A percentile compares a stretch with the other conserved stretches of the same genome.
Evolutionary conservation across 2,113 vertebrate species (phyloP).

Genomic region (Mastomys coucha): DNA sequence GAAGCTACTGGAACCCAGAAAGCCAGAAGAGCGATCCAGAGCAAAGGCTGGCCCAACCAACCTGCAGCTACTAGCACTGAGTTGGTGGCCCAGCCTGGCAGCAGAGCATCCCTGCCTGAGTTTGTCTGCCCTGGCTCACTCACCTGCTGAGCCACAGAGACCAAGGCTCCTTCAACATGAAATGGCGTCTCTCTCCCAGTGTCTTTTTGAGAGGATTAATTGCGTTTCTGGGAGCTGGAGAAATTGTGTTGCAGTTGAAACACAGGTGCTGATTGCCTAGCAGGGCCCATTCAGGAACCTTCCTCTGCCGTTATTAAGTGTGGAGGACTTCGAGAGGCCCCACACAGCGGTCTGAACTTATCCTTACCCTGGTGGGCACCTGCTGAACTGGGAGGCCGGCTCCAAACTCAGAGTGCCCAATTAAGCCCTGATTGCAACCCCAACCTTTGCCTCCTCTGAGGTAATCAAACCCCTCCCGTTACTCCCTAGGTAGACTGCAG

Average conservation of each 20-base stretch:
- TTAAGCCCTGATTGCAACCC: not conserved
- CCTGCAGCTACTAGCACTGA: accelerated
- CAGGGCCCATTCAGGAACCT: not conserved
- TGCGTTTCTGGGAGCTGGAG: not conserved
- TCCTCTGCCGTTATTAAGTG: not conserved
- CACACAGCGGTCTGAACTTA: not conserved
- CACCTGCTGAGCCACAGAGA: not conserved
- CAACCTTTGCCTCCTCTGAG: not conserved
- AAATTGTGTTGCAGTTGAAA: not conserved
- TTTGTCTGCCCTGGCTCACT: accelerated
- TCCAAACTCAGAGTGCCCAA: not conserved
- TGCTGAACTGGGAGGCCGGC: not conserved
- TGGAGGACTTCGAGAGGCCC: not conserved
- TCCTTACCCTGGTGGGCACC: not conserved
- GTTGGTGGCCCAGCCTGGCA: accelerated
- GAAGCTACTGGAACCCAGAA: accelerated
- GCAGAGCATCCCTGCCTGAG: too few relatives aligned
- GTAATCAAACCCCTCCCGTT: not conserved
- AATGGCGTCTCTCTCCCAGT: not conserved
- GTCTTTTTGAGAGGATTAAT: constrained; percentile 23
- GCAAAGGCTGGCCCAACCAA: accelerated
- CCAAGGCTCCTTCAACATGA: not conserved
- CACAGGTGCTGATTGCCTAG: not conserved
- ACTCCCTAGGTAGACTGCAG: too few relatives aligned
- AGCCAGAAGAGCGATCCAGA: accelerated